phyloP scores from a whole-genome alignment of 2,888 invertebrate species.

The Metellina segmentata region DNA sequence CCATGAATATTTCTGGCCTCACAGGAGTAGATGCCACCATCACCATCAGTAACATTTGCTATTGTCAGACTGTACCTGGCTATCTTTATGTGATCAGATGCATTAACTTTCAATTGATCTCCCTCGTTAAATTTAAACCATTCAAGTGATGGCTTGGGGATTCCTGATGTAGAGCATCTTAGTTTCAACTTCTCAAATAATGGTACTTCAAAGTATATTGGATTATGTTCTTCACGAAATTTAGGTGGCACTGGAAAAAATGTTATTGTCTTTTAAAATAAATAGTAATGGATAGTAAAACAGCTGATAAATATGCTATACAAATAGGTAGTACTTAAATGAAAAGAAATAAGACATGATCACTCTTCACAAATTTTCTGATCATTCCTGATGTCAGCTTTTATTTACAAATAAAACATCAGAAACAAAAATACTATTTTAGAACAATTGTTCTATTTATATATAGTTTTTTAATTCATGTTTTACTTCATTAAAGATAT shows the following conservation, averaged over 20 bases:
- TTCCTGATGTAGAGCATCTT: not conserved
- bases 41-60: constrained; percentile 51
- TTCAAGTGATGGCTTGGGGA: not conserved
- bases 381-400: too few species aligned
- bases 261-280: too few species aligned
- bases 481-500: too few species aligned
- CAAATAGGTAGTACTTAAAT: too few species aligned
- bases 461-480: too few species aligned
- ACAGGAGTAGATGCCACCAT: constrained; percentile 70
- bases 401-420: not conserved
- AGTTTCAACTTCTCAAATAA: not conserved
- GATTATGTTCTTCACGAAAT: not conserved
- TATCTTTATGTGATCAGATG: not conserved
- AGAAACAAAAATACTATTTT: not conserved
- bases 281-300: not conserved
- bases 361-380: too few species aligned
- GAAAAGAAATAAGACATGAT: too few species aligned
- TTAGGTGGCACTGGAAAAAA: not conserved
- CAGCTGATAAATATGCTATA: not conserved
- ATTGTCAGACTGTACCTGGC: constrained; percentile 58
- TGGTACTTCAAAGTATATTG: not conserved
- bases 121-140: not conserved
- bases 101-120: not conserved
- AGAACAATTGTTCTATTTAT: too few species aligned
- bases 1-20: constrained; percentile 55